Conservation (phyloP, 2,888 invertebrate species). For the Latrodectus elegans region DNA sequence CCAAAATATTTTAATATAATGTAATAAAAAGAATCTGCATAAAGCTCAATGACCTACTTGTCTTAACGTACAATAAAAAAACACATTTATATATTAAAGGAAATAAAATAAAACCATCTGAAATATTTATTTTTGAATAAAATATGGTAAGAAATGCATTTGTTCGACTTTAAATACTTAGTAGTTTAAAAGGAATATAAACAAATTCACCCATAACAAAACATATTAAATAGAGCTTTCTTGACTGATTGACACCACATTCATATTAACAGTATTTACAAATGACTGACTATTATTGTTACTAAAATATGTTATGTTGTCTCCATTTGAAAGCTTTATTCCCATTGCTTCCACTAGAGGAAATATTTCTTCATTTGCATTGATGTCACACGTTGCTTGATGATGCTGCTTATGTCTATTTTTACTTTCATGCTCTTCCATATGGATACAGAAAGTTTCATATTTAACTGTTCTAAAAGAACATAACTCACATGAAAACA, state of each 20-base stretch:
- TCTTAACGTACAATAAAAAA: neutral
- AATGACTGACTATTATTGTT: slow-evolving; percentile 52
- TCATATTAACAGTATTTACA: slow-evolving; percentile 48
- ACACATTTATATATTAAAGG: neutral
- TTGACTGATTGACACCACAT: slow-evolving; percentile 53
- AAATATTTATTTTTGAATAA: slow-evolving; percentile 57
- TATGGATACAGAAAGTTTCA: slow-evolving; percentile 76
- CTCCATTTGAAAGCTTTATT: slow-evolving; percentile 57
- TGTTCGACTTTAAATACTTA: slow-evolving; percentile 20
- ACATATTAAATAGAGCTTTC: slow-evolving; percentile 42
- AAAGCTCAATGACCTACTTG: neutral
- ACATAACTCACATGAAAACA: slow-evolving; percentile 81
- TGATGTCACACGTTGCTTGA: slow-evolving; percentile 22
- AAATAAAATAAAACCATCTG: neutral
- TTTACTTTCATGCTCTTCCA: slow-evolving; percentile 52
- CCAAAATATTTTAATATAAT: too few species aligned
- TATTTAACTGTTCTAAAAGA: slow-evolving; percentile 81
- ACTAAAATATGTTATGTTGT: slow-evolving; percentile 39
- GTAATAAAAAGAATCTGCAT: too few species aligned
- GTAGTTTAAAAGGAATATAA: slow-evolving; percentile 9
- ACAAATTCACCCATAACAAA: slow-evolving; percentile 24
- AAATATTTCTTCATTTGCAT: slow-evolving; percentile 30
- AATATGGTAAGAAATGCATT: slow-evolving; percentile 48
- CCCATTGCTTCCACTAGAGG: slow-evolving; percentile 66
- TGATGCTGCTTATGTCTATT: slow-evolving; percentile 6